Base-by-base conservation (phyloP, 2,113 vertebrate species). In the Misgurnus anguillicaudatus region DNA sequence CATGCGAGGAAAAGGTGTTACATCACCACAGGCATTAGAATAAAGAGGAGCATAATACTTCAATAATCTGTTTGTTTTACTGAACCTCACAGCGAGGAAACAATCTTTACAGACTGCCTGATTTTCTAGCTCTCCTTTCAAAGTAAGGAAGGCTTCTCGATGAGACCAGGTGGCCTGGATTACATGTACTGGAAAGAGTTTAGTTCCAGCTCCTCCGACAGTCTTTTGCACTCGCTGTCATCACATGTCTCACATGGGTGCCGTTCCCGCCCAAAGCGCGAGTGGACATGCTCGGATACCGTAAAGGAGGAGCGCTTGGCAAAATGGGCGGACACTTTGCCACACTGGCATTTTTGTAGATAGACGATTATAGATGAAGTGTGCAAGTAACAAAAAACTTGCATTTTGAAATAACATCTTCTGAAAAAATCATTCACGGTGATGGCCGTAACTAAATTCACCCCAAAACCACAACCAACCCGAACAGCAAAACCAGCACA, bases 141-240 rank as follows among this genome's bases (percentile, higher is more conserved):
- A 64, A 66, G 41, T 48, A 42, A 41, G 53, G 36, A 60, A 66
- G 65, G 81, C 57, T 70, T 61, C 63, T 58, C 61, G 36, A 41
- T 38, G 58, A 70, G 55, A 74, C 77, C 83, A 85, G 83, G 80
- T 80, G 80, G 80, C 70, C 45, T 77, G 75, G 83, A 85, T 80
- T 80, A 80, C 77, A 82, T 67, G 73, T 82, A 64, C 83, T 74
- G 67, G 80, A 82, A 63, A 45, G 62, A 80, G 61, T 69, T 82
- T 66, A 73, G 55, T 58, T 60, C 31, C 65, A 47, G 76, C 47
- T 58, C 55, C 68, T 67, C 68, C 80, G 51, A 61, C 80, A 78
- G 77, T 21, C 78, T 41, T 78, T 76, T 31, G 61, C 80, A 51
- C 77, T 79, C 53, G 57, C 61, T 39, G 51, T 75, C 83, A 81